Evolutionary conservation across 2,113 vertebrate genomes (phyloP), one percentile per base, ranked within the genome.

Genomic region (Nyctereutes procyonoides): DNA sequence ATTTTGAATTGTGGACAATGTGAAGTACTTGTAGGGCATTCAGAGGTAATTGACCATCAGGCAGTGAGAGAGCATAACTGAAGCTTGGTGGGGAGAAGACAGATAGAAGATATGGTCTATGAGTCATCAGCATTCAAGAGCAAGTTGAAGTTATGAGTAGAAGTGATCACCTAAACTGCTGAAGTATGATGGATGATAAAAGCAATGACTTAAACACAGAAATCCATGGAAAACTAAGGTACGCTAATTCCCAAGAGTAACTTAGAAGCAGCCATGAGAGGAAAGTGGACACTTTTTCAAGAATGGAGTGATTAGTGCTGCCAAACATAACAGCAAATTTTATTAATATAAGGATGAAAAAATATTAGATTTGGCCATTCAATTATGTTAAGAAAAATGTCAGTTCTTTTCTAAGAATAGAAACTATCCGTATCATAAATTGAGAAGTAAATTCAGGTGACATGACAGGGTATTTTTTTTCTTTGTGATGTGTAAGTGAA

Each of bases 401-500:
- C 53, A 60, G 43, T 77, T 82, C 3, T 81, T 81, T 79, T 62
- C 20, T 2, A 17, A 98, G 24, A 88, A 60, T 63, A 38, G 15
- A 0, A 74, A 82, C 48, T 65, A 56, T 90, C 62, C 16, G 13
- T 35, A 30, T 77, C 5, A 63, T 73, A n/a, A 71, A 3, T 82
- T 63, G 30, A 26, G 48, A 90, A 96, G 30, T 79, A 56, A 80
- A 77, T 93, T 91, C 26, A 77, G 14, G 4, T 35, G 8, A 95
- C 13, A 79, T 95, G 35, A 26, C 60, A 85, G 15, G n/a, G 9
- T 56, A 80, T 74, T 90, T 87, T 67, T 60, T 62, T 65, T 22
- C n/a, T 58, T 73, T 95, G 14, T 91, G 38, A 88, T 26, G 14
- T 69, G 93, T 86, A 93, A 96, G 65, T 77, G 3, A 69, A 77